A percentile compares a stretch with the other conserved stretches of the same genome.
These are phyloP conservation scores for Malurus melanocephalus DNA, from an alignment of 2,113 vertebrate genomes.

Conservation along the genomic window DNA sequence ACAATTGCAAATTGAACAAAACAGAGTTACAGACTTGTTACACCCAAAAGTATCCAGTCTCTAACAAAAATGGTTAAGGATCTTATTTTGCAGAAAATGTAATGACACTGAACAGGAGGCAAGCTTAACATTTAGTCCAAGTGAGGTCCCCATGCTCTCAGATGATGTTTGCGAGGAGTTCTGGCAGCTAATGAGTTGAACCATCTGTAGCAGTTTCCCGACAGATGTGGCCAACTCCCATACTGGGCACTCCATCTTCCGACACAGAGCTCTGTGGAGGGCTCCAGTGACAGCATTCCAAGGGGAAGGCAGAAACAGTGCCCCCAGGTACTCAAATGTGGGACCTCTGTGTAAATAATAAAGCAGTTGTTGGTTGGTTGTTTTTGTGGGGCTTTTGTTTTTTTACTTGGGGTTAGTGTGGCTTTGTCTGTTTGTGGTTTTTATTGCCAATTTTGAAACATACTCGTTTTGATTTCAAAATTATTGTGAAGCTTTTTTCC, in stretches of 20 bases:
- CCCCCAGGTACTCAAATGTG: background rate
- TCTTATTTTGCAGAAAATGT: slow-evolving; percentile 9
- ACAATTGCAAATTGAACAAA: background rate
- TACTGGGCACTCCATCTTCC: slow-evolving; percentile 30
- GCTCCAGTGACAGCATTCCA: background rate
- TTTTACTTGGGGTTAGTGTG: background rate
- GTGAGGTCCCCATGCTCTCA: slow-evolving; percentile 43
- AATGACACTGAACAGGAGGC: slow-evolving; percentile 67
- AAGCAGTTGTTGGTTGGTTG: background rate
- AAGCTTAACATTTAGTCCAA: slow-evolving; percentile 53
- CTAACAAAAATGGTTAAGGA: background rate
- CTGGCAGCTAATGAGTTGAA: slow-evolving; percentile 63
- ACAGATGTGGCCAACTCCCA: slow-evolving; percentile 57
- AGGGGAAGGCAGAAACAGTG: background rate
- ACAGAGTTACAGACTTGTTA: background rate
- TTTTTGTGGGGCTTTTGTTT: background rate
- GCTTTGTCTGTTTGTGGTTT: background rate
- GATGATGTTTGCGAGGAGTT: slow-evolving; percentile 51
- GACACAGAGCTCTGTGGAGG: background rate
- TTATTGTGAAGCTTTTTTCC: background rate
- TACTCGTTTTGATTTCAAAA: background rate
- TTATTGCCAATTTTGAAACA: background rate
- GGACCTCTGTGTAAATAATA: background rate
- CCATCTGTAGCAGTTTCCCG: slow-evolving; percentile 66
- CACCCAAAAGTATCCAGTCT: background rate